These are phyloP conservation scores for Pterocles burchelli DNA, from an alignment of 2,113 vertebrate species.

Conservation along the genomic window DNA sequence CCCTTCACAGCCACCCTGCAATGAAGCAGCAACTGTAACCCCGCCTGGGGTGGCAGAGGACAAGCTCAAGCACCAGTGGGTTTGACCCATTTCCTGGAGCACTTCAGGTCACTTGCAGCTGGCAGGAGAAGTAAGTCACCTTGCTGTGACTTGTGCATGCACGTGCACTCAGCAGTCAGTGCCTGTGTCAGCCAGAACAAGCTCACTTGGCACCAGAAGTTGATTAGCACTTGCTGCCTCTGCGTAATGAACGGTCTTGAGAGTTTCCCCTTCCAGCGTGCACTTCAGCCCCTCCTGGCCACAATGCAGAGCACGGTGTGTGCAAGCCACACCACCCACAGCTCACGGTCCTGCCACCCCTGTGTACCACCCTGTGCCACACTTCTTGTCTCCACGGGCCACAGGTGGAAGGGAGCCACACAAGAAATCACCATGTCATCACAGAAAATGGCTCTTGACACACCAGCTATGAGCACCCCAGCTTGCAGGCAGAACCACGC, in stretches of 20 bases:
- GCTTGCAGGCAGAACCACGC: not conserved
- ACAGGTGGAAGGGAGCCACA: not conserved
- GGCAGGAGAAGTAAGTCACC: conserved; percentile 34
- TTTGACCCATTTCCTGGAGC: not conserved
- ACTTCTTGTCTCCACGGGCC: not conserved
- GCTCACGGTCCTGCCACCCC: not conserved
- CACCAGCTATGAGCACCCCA: not conserved
- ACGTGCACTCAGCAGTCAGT: not conserved
- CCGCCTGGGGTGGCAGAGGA: fast-evolving
- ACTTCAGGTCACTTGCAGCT: not conserved
- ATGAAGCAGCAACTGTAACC: fast-evolving
- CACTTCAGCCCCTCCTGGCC: not conserved
- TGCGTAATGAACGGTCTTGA: fast-evolving
- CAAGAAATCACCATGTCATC: not conserved
- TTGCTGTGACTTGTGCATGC: not conserved
- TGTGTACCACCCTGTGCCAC: fast-evolving
- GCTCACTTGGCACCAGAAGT: not conserved
- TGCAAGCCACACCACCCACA: fast-evolving
- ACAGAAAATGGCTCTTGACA: not conserved
- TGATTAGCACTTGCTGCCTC: not conserved
- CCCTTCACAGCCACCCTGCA: not conserved
- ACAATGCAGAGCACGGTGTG: fast-evolving
- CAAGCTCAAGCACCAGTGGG: not conserved
- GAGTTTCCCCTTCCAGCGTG: not conserved
- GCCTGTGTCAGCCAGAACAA: not conserved